These are phyloP conservation scores for Meteorus colon DNA, from an alignment of 2,888 invertebrate genomes.

Conservation along the genomic window DNA sequence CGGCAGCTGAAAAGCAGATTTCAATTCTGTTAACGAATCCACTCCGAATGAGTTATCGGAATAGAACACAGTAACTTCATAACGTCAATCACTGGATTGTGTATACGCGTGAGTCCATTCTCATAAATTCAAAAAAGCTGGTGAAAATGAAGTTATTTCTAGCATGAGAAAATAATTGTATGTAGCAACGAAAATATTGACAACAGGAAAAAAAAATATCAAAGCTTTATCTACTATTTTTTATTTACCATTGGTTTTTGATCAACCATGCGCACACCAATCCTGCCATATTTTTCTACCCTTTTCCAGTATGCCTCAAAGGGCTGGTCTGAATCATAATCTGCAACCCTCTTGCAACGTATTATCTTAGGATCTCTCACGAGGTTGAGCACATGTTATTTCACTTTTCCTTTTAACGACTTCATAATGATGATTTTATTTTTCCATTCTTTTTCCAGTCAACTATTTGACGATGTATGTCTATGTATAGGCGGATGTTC, in stretches of 20 bases:
- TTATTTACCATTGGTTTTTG: not conserved
- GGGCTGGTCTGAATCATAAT: not conserved
- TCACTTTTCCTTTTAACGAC: not conserved
- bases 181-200: not conserved
- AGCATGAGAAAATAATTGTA: no score
- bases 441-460: not conserved
- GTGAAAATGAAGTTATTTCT: no score
- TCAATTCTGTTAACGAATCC: no score
- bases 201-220: not conserved
- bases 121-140: no score
- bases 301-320: not conserved
- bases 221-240: not conserved
- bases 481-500: not conserved
- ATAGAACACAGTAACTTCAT: no score
- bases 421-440: not conserved
- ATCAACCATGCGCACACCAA: constrained; percentile 25
- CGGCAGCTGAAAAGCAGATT: no score
- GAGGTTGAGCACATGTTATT: not conserved
- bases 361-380: constrained; percentile 13
- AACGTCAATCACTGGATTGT: no score
- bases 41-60: no score
- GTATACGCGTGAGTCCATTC: no score
- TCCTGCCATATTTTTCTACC: not conserved
- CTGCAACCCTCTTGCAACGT: not conserved
- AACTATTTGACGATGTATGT: not conserved